A percentile compares a stretch with the other conserved stretches of the same genome.
phyloP scores from a whole-genome alignment of 2,797 vertebrate genomes.

The Eulemur coronatus region DNA sequence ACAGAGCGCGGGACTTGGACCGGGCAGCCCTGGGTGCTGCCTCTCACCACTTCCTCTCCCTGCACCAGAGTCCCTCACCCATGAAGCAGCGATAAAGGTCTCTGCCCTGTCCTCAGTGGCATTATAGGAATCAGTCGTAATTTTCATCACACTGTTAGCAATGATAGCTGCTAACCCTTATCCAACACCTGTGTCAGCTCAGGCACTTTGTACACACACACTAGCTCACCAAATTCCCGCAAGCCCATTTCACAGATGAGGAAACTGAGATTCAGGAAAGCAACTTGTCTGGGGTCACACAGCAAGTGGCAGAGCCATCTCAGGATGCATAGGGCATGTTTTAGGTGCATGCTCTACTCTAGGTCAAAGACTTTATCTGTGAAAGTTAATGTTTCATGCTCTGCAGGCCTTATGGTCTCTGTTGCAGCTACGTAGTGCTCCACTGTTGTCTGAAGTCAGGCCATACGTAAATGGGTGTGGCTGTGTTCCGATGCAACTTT shows the following conservation, averaged over 20 bases:
- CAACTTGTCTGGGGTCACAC: not conserved
- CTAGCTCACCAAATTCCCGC: accelerated
- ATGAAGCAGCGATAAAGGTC: not conserved
- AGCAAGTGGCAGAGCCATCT: not conserved
- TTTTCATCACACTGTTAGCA: not conserved
- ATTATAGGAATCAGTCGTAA: not conserved
- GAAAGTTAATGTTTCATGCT: not conserved
- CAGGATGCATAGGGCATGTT: no score
- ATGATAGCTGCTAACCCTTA: not conserved
- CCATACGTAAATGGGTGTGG: not conserved
- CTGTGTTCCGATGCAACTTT: not conserved
- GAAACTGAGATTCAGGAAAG: not conserved
- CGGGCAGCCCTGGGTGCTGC: not conserved
- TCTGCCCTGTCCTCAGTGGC: not conserved
- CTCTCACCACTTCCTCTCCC: not conserved
- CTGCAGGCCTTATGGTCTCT: not conserved
- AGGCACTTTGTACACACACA: no score
- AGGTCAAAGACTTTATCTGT: no score
- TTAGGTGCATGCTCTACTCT: not conserved
- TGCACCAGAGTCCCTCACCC: not conserved
- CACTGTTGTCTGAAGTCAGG: not conserved
- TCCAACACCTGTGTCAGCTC: not conserved
- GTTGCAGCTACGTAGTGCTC: not conserved
- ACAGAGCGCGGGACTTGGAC: not conserved
- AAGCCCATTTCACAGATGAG: not conserved